Base-by-base conservation (phyloP, 35 echinoderm and acorn worm genomes). In the Patiria miniata region DNA sequence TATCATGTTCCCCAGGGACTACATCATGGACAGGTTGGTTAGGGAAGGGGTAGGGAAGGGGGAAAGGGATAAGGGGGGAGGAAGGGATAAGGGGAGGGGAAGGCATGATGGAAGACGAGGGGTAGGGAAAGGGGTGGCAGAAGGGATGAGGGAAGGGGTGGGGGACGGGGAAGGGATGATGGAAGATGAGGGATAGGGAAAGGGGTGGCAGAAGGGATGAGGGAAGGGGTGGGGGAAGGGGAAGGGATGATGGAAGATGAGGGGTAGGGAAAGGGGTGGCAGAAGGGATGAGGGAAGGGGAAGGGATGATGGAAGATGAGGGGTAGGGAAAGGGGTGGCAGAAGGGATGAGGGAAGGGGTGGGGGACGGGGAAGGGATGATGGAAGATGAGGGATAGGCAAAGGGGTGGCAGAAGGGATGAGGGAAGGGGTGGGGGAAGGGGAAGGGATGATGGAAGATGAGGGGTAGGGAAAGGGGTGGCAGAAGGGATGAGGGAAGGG, bases 1-100 rank as follows among this genome's bases (percentile, higher is more conserved):
- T 2, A 94, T 98, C 32, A 98, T 98, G 85, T 98, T 98, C 52
- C 95, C 95, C 9, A 84, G 93, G 34, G 95, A 98, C 82, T 98
- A 98, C 42, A 80, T 87, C 37, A 81, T 69, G 10, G 93, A 90
- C 39, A 95, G 90, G 73, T 91, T 80, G 84, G 93, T 56, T n/a
- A 21, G 81, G 77, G 53, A 80, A n/a, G 29, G 37, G 33, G 52
- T 26, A 1, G 17, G 26, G 0, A 0, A 79, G 21, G 33, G 5
- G 7, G 5, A 79, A 34, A 79, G 33, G 8, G 5, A 34, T 19
- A 79, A 79, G 77, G 33, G 33, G 8, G 33, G 2, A 29, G 33
- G 4, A 5, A 34, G 28, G 68, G 28, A 77, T 8, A 77, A 77
- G 68, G 28, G 36, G 68, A 77, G 36, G 68, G 28, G 68, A 23